A percentile compares a stretch with the other conserved stretches of the same genome.
These are phyloP conservation scores for Aleadryas rufinucha DNA, from an alignment of 2,113 vertebrate genomes.

Conservation along the genomic window DNA sequence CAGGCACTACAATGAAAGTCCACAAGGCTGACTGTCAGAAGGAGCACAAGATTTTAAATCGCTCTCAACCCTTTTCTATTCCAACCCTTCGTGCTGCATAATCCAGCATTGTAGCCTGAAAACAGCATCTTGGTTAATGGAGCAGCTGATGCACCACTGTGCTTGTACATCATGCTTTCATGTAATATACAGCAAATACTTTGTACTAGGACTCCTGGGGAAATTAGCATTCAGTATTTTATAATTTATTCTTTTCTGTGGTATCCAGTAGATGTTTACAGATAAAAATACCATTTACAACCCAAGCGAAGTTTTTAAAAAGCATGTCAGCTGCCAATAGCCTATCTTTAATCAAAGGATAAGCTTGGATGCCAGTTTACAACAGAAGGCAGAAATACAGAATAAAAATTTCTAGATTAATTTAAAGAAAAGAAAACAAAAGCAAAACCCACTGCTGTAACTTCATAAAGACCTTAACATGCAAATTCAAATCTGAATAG, in stretches of 20 bases:
- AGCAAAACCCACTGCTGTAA: neutral
- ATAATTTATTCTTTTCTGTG: neutral
- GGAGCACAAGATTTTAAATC: neutral
- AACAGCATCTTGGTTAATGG: neutral
- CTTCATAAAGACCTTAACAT: neutral
- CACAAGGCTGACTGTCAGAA: neutral
- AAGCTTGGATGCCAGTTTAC: neutral
- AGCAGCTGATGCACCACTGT: neutral
- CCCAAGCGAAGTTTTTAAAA: neutral
- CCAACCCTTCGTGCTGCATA: neutral
- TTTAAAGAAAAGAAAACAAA: neutral
- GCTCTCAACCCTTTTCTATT: neutral
- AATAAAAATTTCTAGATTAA: neutral
- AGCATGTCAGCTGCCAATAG: neutral
- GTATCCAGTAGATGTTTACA: neutral
- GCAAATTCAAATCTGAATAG: neutral
- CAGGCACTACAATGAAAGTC: neutral
- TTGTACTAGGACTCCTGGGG: neutral
- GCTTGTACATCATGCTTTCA: accelerated
- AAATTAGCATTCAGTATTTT: neutral
- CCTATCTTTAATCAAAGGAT: neutral
- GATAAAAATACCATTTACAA: neutral
- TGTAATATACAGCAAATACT: neutral
- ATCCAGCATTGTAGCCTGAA: neutral
- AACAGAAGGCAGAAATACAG: neutral